Conservation (phyloP, 1,140 invertebrate genomes). For the Tetranychus urticae region DNA sequence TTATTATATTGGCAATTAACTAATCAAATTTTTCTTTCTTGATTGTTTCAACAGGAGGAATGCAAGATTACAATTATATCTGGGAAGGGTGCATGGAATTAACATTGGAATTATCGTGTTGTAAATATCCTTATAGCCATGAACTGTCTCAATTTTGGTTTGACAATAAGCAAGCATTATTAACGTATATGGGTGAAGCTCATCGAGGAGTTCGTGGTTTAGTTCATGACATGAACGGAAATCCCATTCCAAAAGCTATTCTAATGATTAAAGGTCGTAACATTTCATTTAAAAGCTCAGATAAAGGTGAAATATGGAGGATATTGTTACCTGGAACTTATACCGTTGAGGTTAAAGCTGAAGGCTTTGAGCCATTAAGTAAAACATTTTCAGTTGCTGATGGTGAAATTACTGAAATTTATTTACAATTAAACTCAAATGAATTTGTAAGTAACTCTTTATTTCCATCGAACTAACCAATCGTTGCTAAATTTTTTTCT, state of each 20-base stretch:
- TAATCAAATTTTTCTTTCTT: too few species aligned
- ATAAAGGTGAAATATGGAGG: conserved; percentile 80
- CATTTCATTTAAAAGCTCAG: conserved; percentile 62
- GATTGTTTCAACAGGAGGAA: conserved; percentile 24
- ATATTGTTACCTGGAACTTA: conserved; percentile 59
- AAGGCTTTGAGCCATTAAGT: conserved; percentile 8
- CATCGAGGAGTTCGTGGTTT: conserved; percentile 50
- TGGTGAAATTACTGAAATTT: background rate
- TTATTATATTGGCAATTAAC: too few species aligned
- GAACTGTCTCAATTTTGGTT: conserved; percentile 77
- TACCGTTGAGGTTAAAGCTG: conserved; percentile 40
- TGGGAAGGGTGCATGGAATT: conserved; percentile 96
- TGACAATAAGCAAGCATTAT: conserved; percentile 67
- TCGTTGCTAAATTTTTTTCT: background rate
- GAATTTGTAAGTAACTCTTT: background rate
- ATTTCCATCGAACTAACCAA: background rate
- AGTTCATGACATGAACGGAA: conserved; percentile 51
- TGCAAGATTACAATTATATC: conserved; percentile 96
- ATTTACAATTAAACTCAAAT: background rate
- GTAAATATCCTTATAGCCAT: conserved; percentile 67
- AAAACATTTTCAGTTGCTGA: conserved; percentile 4
- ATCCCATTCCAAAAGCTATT: conserved; percentile 53
- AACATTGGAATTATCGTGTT: conserved; percentile 87
- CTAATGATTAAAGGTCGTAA: conserved; percentile 61
- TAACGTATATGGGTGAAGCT: conserved; percentile 63